phyloP scores from a whole-genome alignment of 2,888 invertebrate species.

The Drosophila robusta region DNA sequence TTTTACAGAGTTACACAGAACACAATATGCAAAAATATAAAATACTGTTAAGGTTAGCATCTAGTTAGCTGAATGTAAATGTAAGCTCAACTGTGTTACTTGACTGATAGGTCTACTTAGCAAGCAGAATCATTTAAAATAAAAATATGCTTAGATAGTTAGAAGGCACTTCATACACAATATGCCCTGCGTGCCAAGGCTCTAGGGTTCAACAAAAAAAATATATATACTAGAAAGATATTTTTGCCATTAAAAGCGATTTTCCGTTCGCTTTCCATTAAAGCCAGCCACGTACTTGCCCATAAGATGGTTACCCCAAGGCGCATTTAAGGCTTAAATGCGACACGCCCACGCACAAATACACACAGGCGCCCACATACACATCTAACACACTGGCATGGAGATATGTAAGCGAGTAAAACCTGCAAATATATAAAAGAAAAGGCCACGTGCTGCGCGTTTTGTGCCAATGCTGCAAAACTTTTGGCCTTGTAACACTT shows the following conservation, averaged over 20 bases:
- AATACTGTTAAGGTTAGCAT: not conserved
- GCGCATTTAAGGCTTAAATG: constrained; percentile 78
- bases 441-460: constrained; percentile 75
- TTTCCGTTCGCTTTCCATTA: constrained; percentile 78
- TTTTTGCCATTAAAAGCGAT: constrained; percentile 74
- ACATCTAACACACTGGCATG: constrained; percentile 7
- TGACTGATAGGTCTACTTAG: not conserved
- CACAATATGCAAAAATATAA: too few species aligned
- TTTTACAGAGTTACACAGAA: too few species aligned
- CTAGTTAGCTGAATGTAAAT: not conserved
- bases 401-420: constrained; percentile 51
- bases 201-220: constrained; percentile 13
- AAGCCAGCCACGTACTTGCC: constrained; percentile 67
- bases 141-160: not conserved
- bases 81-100: too few species aligned
- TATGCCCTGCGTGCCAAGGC: constrained; percentile 5
- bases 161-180: constrained; percentile 14
- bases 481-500: constrained; percentile 79
- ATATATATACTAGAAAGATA: constrained; percentile 29
- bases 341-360: constrained; percentile 65
- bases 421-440: constrained; percentile 72
- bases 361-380: constrained; percentile 28
- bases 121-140: not conserved
- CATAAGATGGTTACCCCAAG: constrained; percentile 69
- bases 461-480: constrained; percentile 78